Evolutionary conservation across 2,113 vertebrate genomes (phyloP), one percentile per base, ranked within the genome.

Genomic region (Stigmatopora argus): DNA sequence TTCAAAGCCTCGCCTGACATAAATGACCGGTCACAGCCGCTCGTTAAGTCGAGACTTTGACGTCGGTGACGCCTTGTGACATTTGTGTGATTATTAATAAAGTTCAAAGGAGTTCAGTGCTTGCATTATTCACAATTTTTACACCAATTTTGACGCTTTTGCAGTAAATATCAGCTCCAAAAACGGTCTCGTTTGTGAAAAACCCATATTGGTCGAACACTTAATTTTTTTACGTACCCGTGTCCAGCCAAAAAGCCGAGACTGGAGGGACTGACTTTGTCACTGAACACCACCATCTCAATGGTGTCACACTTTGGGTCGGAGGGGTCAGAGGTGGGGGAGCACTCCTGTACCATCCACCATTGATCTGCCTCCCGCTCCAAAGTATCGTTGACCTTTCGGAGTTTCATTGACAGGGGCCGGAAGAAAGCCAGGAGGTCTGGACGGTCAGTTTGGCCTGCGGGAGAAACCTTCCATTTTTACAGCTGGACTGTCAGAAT

Each of bases 191-290:
- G n/a, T n/a, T n/a, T n/a, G n/a, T 3, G 26, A 31, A 31, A 31
- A 31, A 31, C 26, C 26, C 26, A 31, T 31, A 31, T 31, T 1
- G 26, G 26, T 31, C 3, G 26, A 31, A 2, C 26, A 2, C 26
- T 31, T 31, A 1, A 31, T 31, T n/a, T 31, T 15, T 41, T 47
- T 61, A 69, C 90, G 64, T 83, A 92, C 92, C 93, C 85, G 0
- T 93, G 91, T 82, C 90, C 92, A 0, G 87, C 91, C 66, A 93
- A 78, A 71, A 93, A 93, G 48, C 91, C 91, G 78, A 91, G 77
- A 67, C 90, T 93, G 56, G 89, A 80, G 18, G 93, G 93, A 75
- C 92, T 94, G 80, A 92, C 93, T 85, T 92, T 93, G 78, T 94
- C 92, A 13, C 74, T 92, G 73, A 85, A 90, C 60, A 92, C 79